Conservation (phyloP, 2,888 invertebrate species). For the Drosophila fulvimacula region DNA sequence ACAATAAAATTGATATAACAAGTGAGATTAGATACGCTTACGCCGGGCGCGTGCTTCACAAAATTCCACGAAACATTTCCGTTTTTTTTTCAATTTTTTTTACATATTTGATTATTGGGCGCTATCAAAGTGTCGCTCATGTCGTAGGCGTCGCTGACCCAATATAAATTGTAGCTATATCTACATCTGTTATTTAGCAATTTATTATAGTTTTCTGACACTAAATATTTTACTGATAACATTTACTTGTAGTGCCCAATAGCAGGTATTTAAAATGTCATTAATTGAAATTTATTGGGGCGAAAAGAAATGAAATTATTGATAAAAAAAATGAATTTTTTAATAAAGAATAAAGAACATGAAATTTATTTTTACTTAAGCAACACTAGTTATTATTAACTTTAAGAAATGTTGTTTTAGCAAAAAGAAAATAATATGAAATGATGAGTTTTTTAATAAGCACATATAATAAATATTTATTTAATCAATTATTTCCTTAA, state of each 20-base stretch:
- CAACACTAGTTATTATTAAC: too few relatives aligned
- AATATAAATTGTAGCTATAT: conserved; percentile 1
- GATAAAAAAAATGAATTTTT: background rate
- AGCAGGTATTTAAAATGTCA: background rate
- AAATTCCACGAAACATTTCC: conserved; percentile 8
- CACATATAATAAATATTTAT: too few relatives aligned
- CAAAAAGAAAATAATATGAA: too few relatives aligned
- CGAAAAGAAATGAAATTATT: background rate
- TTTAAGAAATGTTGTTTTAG: too few relatives aligned
- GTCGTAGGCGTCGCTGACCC: conserved; percentile 1
- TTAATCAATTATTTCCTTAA: too few relatives aligned
- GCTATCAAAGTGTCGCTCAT: conserved; percentile 33
- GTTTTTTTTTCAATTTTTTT: conserved; percentile 7
- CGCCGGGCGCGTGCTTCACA: conserved; percentile 42
- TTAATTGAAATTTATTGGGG: conserved; percentile 2
- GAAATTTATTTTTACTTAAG: too few relatives aligned
- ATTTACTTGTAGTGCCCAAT: background rate
- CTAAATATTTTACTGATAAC: conserved; percentile 25
- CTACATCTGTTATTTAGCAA: conserved; percentile 15
- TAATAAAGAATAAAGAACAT: too few relatives aligned
- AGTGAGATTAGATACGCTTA: conserved; percentile 39
- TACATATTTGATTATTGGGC: conserved; percentile 24
- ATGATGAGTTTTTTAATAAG: too few relatives aligned
- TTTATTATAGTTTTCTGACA: conserved; percentile 4
- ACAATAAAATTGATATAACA: conserved; percentile 3